These are phyloP conservation scores for Ondatra zibethicus DNA, from an alignment of 2,113 vertebrate species.

Conservation along the genomic window DNA sequence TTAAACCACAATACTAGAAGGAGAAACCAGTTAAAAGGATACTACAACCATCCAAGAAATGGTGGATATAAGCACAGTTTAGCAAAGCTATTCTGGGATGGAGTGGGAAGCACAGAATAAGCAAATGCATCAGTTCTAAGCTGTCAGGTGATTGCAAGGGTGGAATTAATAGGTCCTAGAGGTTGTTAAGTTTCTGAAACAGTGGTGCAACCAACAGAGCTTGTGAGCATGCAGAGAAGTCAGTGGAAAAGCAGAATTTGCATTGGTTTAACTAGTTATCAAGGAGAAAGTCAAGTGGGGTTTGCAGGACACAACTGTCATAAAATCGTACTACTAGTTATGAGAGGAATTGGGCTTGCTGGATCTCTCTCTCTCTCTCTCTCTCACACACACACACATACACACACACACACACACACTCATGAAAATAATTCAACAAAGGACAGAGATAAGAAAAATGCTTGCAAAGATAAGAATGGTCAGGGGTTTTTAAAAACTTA, in stretches of 20 bases:
- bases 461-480: background rate
- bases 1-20: background rate
- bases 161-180: background rate
- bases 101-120: background rate
- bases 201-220: background rate
- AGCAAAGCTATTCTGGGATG: background rate
- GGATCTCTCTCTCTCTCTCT: background rate
- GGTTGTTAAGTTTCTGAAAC: conserved; percentile 30
- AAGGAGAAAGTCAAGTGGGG: conserved; percentile 25
- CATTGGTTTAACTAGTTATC: background rate
- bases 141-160: background rate
- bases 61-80: background rate
- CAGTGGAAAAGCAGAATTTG: conserved; percentile 32
- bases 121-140: conserved; percentile 12
- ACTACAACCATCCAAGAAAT: background rate
- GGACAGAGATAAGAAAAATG: background rate
- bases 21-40: background rate
- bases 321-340: background rate
- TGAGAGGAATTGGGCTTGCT: background rate
- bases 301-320: background rate
- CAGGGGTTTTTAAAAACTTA: background rate
- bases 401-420: background rate
- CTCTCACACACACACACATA: background rate
- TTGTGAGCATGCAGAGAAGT: background rate
- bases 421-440: background rate